These are phyloP conservation scores for Polydrusus cervinus DNA, from an alignment of 2,888 invertebrate species.

Conservation along the genomic window DNA sequence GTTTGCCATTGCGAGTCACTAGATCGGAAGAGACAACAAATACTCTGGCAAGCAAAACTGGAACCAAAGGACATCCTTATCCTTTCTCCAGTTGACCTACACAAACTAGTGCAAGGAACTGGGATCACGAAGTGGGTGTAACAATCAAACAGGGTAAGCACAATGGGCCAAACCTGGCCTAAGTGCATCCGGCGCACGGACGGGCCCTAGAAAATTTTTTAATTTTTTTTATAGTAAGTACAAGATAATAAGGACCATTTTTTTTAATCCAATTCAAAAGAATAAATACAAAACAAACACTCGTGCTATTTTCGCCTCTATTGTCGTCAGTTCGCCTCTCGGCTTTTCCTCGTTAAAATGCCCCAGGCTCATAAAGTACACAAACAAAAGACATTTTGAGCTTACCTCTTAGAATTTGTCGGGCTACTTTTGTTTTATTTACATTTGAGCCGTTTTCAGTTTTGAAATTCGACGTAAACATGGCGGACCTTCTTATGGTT, in stretches of 20 bases:
- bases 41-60: too few species aligned
- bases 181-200: too few species aligned
- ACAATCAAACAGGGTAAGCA: too few species aligned
- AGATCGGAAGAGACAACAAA: too few species aligned
- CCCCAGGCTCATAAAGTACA: slow-evolving; percentile 19
- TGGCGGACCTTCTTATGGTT: neutral
- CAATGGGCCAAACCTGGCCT: too few species aligned
- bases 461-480: slow-evolving; percentile 8
- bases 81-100: too few species aligned
- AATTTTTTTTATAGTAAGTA: neutral
- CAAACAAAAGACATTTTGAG: slow-evolving; percentile 36
- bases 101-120: too few species aligned
- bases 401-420: slow-evolving; percentile 29
- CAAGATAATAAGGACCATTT: neutral
- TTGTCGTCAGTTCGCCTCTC: slow-evolving; percentile 22
- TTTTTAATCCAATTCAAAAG: neutral
- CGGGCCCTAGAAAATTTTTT: too few species aligned
- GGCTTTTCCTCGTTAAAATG: slow-evolving; percentile 21
- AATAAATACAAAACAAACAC: slow-evolving; percentile 8
- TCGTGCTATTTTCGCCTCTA: slow-evolving; percentile 15
- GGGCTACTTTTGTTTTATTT: slow-evolving; percentile 36
- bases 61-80: too few species aligned
- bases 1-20: too few species aligned
- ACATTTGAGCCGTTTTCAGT: slow-evolving; percentile 25
- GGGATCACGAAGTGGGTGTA: too few species aligned